Conservation (phyloP, 2,797 vertebrate genomes). For the Pseudotriccus pelzelni region DNA sequence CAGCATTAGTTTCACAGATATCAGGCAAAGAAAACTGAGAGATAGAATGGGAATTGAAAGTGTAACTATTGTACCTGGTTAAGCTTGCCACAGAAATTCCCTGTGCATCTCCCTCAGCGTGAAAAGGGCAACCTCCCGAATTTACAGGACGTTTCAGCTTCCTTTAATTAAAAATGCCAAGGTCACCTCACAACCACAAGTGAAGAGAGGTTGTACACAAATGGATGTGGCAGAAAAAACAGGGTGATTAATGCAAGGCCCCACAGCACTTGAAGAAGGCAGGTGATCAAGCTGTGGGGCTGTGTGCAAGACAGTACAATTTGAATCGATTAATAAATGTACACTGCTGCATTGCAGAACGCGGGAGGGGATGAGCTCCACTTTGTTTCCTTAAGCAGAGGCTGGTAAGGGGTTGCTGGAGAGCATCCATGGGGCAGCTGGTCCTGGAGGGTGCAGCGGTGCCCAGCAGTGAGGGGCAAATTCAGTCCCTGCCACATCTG, state of each 20-base stretch:
- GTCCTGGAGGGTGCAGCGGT: background rate
- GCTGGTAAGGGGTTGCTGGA: background rate
- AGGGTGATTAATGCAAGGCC: background rate
- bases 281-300: background rate
- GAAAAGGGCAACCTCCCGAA: background rate
- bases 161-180: rapidly evolving
- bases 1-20: background rate
- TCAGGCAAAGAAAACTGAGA: background rate
- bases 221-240: background rate
- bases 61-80: background rate
- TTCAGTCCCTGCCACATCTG: background rate
- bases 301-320: background rate
- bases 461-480: background rate
- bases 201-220: background rate
- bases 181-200: background rate
- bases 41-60: background rate
- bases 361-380: background rate
- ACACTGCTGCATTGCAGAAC: background rate
- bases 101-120: background rate
- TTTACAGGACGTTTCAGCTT: background rate
- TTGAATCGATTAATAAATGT: background rate
- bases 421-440: background rate
- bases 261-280: background rate
- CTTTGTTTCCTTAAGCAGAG: background rate
- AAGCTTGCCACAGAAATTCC: background rate